phyloP scores from a whole-genome alignment of 2,888 invertebrate genomes.

The Heliconius ismenius region DNA sequence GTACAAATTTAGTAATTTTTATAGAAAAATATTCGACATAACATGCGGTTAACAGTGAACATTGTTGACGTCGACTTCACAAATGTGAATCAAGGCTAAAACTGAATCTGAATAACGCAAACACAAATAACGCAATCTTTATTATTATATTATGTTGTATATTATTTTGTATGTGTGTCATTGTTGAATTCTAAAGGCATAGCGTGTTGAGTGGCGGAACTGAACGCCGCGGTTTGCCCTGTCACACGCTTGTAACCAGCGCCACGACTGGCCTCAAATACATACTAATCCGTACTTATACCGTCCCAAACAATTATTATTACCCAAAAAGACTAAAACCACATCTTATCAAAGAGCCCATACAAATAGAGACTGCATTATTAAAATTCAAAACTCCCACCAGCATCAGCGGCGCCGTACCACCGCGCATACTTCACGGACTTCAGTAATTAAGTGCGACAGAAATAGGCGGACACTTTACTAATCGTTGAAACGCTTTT shows the following conservation, averaged over 20 bases:
- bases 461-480: constrained; percentile 46
- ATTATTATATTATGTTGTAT: too few species aligned
- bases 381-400: constrained; percentile 19
- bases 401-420: constrained; percentile 8
- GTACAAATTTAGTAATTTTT: not conserved
- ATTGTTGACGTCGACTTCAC: not conserved
- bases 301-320: too few species aligned
- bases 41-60: too few species aligned
- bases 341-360: not conserved
- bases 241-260: too few species aligned
- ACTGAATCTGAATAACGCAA: not conserved
- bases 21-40: too few species aligned
- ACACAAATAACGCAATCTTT: not conserved
- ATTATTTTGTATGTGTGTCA: too few species aligned
- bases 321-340: not conserved
- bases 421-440: constrained; percentile 39
- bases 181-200: too few species aligned
- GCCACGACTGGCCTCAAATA: not conserved
- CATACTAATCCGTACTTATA: not conserved
- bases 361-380: not conserved
- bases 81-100: not conserved
- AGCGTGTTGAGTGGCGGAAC: too few species aligned
- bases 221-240: too few species aligned
- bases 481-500: constrained; percentile 47
- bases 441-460: constrained; percentile 43